These are phyloP conservation scores for Channa argus DNA, from an alignment of 2,113 vertebrate genomes.

Conservation along the genomic window DNA sequence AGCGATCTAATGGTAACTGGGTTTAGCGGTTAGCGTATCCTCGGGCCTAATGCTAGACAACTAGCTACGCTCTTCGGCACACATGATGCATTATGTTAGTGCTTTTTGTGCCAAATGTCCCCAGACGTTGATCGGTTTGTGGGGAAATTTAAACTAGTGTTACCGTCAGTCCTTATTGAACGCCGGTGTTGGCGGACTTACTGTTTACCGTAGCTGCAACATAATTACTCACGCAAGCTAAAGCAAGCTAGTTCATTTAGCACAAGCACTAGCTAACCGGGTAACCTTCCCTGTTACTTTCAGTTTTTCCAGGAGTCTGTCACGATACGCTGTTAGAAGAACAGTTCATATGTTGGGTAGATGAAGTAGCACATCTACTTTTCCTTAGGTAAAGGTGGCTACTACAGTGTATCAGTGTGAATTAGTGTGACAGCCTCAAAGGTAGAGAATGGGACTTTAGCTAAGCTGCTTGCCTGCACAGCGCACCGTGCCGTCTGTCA, in stretches of 20 bases:
- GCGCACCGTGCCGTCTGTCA: constrained; percentile 25
- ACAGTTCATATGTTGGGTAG: background rate
- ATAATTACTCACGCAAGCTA: constrained; percentile 45
- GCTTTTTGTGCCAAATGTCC: background rate
- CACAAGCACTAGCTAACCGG: constrained; percentile 45
- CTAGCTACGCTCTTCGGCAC: constrained; percentile 1
- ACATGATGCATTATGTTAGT: background rate
- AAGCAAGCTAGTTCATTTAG: constrained; percentile 27
- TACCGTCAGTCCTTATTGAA: background rate
- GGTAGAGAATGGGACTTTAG: constrained; percentile 26
- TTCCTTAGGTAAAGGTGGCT: background rate
- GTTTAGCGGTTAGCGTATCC: background rate
- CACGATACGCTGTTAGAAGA: background rate
- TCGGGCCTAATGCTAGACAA: constrained; percentile 39
- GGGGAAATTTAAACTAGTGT: background rate
- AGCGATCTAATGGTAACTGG: constrained; percentile 54
- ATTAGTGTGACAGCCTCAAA: background rate
- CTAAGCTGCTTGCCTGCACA: constrained; percentile 29
- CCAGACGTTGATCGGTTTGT: background rate
- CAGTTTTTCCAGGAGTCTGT: constrained; percentile 18
- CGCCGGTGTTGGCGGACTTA: background rate
- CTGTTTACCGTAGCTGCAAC: constrained; percentile 27
- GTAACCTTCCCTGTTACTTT: constrained; percentile 14
- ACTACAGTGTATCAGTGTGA: background rate
- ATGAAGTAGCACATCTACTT: background rate